phyloP scores from a whole-genome alignment of 2,797 vertebrate genomes.

The Oryzias dopingdopingensis region DNA sequence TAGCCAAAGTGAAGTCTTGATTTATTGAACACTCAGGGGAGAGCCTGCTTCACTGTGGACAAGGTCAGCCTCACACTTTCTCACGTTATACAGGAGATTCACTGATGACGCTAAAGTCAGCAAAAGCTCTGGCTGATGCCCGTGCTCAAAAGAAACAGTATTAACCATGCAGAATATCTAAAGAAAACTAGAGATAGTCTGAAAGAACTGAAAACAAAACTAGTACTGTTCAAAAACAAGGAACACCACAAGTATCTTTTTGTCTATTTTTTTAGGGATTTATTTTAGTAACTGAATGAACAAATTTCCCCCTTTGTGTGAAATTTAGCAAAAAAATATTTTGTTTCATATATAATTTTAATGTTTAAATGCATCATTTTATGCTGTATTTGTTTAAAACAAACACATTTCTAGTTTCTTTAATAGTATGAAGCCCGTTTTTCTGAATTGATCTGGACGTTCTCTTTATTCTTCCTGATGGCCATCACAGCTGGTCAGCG shows the following conservation, averaged over 20 bases:
- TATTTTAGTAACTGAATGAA: too few relatives aligned
- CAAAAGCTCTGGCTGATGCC: slow-evolving; percentile 8
- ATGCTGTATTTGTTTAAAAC: background rate
- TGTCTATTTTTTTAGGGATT: too few relatives aligned
- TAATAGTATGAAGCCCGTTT: background rate
- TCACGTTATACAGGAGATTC: slow-evolving; percentile 56
- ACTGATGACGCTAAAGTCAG: background rate
- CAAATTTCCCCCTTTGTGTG: background rate
- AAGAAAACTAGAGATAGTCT: too few relatives aligned
- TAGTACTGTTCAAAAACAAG: too few relatives aligned
- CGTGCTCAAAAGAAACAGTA: background rate
- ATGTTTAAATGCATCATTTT: background rate
- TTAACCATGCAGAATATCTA: too few relatives aligned
- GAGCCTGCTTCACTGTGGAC: slow-evolving; percentile 17
- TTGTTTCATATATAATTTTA: background rate
- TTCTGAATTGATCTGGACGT: slow-evolving; percentile 2
- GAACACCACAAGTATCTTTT: too few relatives aligned
- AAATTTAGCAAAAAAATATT: background rate
- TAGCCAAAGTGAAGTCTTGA: slow-evolving; percentile 56
- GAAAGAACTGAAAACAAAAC: too few relatives aligned
- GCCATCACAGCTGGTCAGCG: slow-evolving; percentile 60
- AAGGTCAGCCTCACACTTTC: slow-evolving; percentile 40
- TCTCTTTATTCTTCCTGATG: slow-evolving; percentile 6
- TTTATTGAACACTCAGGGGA: slow-evolving; percentile 52
- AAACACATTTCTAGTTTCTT: background rate